Evolutionary conservation across 2,797 vertebrate genomes (phyloP).

Genomic region (Dipus sagitta): DNA sequence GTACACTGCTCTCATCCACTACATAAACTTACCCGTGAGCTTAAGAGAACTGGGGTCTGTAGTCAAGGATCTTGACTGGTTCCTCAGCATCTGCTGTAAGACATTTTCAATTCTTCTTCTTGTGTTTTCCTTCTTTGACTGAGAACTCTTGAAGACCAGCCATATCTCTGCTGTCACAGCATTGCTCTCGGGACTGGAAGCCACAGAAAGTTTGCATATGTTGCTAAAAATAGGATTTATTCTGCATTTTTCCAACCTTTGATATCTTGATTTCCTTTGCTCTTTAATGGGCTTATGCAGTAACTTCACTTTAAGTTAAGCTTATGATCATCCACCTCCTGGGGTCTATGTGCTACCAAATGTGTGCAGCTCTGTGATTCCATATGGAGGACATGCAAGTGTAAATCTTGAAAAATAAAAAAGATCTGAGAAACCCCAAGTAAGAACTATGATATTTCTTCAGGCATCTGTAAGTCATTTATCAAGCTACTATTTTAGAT

Average conservation of each 20-base stretch:
- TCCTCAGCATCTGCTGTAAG: constrained; percentile 67
- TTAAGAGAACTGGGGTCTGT: constrained; percentile 68
- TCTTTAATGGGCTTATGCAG: not conserved
- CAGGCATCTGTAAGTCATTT: not conserved
- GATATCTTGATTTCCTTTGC: not conserved
- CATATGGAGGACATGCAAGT: not conserved
- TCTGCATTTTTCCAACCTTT: not conserved
- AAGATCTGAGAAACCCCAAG: not conserved
- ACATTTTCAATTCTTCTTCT: constrained; percentile 68
- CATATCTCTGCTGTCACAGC: constrained; percentile 68
- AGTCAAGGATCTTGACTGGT: constrained; percentile 32
- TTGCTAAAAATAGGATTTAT: not conserved
- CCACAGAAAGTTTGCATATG: constrained; percentile 25
- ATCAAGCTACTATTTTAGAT: not conserved
- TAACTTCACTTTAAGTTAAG: not conserved
- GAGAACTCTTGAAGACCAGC: constrained; percentile 75
- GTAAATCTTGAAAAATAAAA: not conserved
- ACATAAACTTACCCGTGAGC: constrained; percentile 58
- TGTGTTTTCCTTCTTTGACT: constrained; percentile 52
- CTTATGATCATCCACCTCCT: not conserved
- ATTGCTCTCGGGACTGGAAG: constrained; percentile 67
- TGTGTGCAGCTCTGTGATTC: not conserved
- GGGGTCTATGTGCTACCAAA: not conserved
- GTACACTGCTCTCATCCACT: not conserved
- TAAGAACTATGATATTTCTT: not conserved